phyloP scores from a whole-genome alignment of 2,888 invertebrate genomes.

The Noctua janthina region DNA sequence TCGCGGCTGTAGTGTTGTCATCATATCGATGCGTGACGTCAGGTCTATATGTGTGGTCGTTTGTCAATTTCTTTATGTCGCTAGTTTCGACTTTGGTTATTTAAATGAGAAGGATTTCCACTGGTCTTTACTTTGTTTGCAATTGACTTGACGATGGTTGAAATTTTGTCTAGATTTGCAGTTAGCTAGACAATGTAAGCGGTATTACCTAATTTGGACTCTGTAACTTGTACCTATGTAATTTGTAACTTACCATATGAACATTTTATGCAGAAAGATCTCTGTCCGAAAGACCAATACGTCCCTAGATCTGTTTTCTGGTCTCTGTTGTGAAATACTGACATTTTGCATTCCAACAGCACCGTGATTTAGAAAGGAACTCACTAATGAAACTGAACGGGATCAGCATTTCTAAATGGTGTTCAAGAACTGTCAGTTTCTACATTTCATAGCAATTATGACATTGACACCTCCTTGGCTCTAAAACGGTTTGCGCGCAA shows the following conservation, averaged over 20 bases:
- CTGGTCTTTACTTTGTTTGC: constrained; percentile 2
- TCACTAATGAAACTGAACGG: not conserved
- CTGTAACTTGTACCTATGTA: not conserved
- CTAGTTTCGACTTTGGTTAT: constrained; percentile 41
- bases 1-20: constrained; percentile 67
- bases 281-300: not conserved
- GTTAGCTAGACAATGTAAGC: not conserved
- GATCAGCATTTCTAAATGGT: not conserved
- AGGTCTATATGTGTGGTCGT: constrained; percentile 75
- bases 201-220: not conserved
- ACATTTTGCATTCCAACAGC: not conserved
- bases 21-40: constrained; percentile 75
- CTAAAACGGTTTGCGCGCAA: not conserved
- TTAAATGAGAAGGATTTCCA: constrained; percentile 54
- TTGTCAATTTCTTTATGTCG: constrained; percentile 58
- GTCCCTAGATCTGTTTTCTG: no score
- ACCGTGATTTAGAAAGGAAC: not conserved
- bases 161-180: not conserved
- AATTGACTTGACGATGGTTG: not conserved
- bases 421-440: not conserved
- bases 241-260: not conserved
- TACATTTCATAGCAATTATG: not conserved
- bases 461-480: not conserved
- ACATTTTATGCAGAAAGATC: not conserved
- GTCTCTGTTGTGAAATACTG: not conserved